Percentiles rank a stretch among this genome's conserved stretches.
Evolutionary conservation across 2,888 invertebrate genomes (phyloP).

Genomic region (Dorcus hopei): DNA sequence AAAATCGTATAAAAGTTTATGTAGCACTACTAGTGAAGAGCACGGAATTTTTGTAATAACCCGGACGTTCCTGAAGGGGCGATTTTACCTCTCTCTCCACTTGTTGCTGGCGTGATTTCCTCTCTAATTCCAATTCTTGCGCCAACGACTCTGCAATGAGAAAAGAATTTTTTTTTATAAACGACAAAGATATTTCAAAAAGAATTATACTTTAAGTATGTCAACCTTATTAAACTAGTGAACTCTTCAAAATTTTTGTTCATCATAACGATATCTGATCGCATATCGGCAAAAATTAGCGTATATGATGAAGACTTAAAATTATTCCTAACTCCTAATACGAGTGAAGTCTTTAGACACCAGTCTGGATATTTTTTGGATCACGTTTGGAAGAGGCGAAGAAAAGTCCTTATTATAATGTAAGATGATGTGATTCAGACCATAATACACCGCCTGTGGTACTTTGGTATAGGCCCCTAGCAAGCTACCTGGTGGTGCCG

Average conservation of each 20-base stretch:
- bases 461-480: too few relatives aligned
- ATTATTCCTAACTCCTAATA: too few relatives aligned
- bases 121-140: conserved; percentile 83
- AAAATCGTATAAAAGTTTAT: conserved; percentile 40
- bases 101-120: conserved; percentile 76
- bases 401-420: too few relatives aligned
- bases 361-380: too few relatives aligned
- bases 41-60: conserved; percentile 88
- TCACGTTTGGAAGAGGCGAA: too few relatives aligned
- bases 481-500: too few relatives aligned
- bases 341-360: too few relatives aligned
- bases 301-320: too few relatives aligned
- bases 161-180: conserved; percentile 5
- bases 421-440: too few relatives aligned
- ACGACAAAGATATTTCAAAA: background rate
- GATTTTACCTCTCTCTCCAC: conserved; percentile 82
- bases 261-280: too few relatives aligned
- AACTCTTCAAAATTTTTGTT: background rate
- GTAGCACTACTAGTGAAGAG: conserved; percentile 87
- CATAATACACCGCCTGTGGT: too few relatives aligned
- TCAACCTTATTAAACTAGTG: background rate
- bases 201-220: background rate
- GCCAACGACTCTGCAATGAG: conserved; percentile 75
- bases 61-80: conserved; percentile 75
- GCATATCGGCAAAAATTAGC: too few relatives aligned